phyloP scores from a whole-genome alignment of 2,113 vertebrate species.

The Zosterops lateralis region DNA sequence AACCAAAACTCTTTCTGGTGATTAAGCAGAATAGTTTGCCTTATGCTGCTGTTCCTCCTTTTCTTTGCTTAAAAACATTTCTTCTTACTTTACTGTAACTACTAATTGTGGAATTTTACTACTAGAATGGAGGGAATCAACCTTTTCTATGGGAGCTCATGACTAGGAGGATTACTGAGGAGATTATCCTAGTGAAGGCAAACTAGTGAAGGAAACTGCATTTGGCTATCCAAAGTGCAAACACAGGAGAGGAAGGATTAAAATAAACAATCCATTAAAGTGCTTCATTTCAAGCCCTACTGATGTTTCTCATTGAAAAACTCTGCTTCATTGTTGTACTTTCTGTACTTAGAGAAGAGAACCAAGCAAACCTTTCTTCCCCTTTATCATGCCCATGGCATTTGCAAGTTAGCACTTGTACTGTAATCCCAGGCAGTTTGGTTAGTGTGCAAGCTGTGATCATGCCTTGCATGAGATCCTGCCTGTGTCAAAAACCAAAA shows the following conservation, averaged over 20 bases:
- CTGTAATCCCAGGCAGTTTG: neutral
- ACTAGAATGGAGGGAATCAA: neutral
- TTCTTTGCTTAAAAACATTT: neutral
- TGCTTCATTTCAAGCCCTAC: neutral
- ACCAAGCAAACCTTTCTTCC: neutral
- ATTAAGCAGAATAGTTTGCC: neutral
- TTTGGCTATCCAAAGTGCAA: neutral
- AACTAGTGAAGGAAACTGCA: neutral
- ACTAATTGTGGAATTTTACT: neutral
- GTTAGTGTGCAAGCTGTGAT: neutral
- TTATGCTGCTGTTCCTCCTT: neutral
- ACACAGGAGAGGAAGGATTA: neutral
- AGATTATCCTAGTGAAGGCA: neutral
- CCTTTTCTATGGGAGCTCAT: neutral
- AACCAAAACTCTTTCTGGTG: neutral
- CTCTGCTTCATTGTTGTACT: fast-evolving
- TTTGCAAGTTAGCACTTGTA: neutral
- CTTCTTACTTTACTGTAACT: neutral
- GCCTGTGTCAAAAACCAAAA: neutral
- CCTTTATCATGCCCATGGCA: neutral
- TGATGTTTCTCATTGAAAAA: neutral
- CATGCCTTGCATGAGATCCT: neutral
- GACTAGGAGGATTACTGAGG: neutral
- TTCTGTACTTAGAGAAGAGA: neutral
- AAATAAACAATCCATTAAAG: neutral